Percentiles rank a stretch among this genome's conserved stretches.
Evolutionary conservation across 2,888 invertebrate genomes (phyloP).

Genomic region (Sericinus montela): DNA sequence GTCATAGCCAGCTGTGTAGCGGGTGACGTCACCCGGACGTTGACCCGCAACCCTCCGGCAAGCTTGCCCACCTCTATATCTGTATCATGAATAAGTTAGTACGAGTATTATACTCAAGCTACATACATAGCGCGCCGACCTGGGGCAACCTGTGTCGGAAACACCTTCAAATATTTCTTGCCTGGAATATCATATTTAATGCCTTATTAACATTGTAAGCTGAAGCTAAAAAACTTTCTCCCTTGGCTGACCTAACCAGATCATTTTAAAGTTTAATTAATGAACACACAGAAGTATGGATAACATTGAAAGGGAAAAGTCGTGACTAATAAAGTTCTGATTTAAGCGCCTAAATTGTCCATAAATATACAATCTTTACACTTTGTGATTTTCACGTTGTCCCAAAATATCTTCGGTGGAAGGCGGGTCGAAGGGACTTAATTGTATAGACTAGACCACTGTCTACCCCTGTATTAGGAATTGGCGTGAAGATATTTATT

Average conservation of each 20-base stretch:
- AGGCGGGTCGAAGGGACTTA: too few relatives aligned
- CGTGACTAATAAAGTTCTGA: too few relatives aligned
- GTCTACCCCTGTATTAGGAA: too few relatives aligned
- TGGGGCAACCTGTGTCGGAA: conserved; percentile 60
- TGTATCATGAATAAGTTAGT: conserved; percentile 67
- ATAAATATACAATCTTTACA: too few relatives aligned
- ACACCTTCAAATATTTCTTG: conserved; percentile 28
- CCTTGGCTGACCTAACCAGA: neutral
- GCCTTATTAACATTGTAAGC: neutral
- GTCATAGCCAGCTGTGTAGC: conserved; percentile 75
- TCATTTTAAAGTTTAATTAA: conserved; percentile 2
- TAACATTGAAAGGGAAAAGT: too few relatives aligned
- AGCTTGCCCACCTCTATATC: conserved; percentile 44
- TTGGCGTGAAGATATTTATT: too few relatives aligned
- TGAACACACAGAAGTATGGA: too few relatives aligned
- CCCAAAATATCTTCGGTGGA: too few relatives aligned
- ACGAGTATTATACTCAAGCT: conserved; percentile 49
- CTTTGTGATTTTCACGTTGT: too few relatives aligned
- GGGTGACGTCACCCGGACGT: conserved; percentile 70
- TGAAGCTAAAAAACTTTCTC: conserved; percentile 4
- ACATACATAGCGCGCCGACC: conserved; percentile 54
- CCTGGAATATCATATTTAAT: conserved; percentile 8
- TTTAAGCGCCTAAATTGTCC: too few relatives aligned
- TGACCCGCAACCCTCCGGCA: conserved; percentile 62
- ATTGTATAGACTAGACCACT: too few relatives aligned